Conservation (phyloP, 1,140 invertebrate genomes). For the Hyles vespertilio region DNA sequence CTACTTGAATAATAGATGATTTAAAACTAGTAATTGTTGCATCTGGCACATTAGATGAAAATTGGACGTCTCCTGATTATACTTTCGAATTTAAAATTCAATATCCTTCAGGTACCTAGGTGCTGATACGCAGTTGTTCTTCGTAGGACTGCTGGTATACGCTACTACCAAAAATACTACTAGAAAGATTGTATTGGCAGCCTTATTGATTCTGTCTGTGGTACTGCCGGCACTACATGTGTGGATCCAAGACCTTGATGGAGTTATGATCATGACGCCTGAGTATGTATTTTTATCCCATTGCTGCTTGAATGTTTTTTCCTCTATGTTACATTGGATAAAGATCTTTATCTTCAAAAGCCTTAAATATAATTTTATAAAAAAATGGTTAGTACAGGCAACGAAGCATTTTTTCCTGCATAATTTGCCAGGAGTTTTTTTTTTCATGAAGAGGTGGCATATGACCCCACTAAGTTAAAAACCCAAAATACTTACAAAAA, state of each 20-base stretch:
- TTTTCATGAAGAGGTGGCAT: too few species aligned
- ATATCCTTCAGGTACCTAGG: constrained; percentile 25
- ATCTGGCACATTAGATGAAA: too few species aligned
- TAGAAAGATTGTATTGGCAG: not conserved
- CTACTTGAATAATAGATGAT: not conserved
- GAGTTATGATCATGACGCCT: constrained; percentile 1
- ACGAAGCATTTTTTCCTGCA: too few species aligned
- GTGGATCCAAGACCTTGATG: constrained; percentile 6
- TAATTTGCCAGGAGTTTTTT: too few species aligned
- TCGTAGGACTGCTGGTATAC: constrained; percentile 13
- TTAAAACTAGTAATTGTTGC: not conserved
- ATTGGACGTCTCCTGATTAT: not conserved
- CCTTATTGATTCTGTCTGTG: not conserved
- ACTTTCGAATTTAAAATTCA: not conserved
- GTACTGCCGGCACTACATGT: constrained; percentile 2
- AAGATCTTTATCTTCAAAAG: not conserved
- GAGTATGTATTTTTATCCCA: constrained; percentile 2
- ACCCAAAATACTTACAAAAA: too few species aligned
- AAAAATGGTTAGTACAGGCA: too few species aligned
- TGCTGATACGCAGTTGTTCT: constrained; percentile 23
- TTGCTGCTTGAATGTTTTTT: not conserved
- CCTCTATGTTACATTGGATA: not conserved
- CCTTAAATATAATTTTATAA: not conserved
- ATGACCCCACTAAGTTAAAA: too few species aligned
- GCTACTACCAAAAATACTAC: constrained; percentile 5